Base-by-base conservation (phyloP, 2,113 vertebrate species). In the Chaetura pelagica region DNA sequence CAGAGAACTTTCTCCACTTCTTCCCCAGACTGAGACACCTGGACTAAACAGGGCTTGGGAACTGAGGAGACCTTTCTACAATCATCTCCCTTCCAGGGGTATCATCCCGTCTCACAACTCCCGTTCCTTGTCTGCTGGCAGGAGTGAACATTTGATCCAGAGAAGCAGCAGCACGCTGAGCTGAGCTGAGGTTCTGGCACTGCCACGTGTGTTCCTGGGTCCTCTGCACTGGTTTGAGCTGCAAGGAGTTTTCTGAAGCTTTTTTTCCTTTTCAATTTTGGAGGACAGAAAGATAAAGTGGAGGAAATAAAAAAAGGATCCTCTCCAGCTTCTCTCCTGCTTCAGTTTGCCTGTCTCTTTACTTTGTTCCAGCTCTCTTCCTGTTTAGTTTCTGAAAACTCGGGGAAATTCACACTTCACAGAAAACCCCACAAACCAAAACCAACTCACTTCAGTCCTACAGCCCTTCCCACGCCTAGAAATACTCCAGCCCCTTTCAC, bases 381-480 rank as follows among this genome's bases (percentile, higher is more conserved):
- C 35, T 15, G 3, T 17, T 67, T 78, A 17, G 26, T 14, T 72
- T 49, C 57, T 58, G 23, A 49, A 35, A 72, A 23, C 40, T 75
- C 34, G 78, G 16, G 23, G 51, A n/a, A 64, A 69, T 2, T 24
- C 69, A 66, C 34, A 27, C 6, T 57, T 54, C 27, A 21, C 21
- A 52, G 29, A n/a, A 69, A 90, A 24, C 8, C 10, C 67, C 46
- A 42, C 29, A 38, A n/a, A 14, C 10, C 17, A 7, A 69, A 29
- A 1, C 10, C 7, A 1, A 7, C 26, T 57, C 9, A 0, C n/a
- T 69, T 57, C 2, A 79, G 7, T 8, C 51, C 63, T 9, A 9
- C 19, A 26, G 32, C 15, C 13, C 34, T 46, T 78, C 63, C 15
- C 52, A 29, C 1, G 17, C 34, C 30, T 1, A 23, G 10, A 79